Evolutionary conservation across 35 echinoderm and acorn worm species (phyloP).

Genomic region (Amphiura filiformis): DNA sequence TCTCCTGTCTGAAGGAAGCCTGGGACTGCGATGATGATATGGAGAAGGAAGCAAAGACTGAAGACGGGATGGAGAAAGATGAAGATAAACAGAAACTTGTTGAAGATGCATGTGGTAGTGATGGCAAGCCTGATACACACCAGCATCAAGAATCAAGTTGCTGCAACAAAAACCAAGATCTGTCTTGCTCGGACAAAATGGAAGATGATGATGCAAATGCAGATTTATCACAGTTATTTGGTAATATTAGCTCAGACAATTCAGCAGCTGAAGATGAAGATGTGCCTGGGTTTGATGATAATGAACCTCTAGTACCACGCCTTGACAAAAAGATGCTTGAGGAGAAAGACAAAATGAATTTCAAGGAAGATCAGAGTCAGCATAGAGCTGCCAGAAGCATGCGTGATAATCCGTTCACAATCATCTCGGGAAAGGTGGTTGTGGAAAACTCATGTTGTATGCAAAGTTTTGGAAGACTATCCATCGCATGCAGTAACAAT

Average conservation of each 20-base stretch:
- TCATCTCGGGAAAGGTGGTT: slow-evolving; percentile 71
- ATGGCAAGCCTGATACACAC: background rate
- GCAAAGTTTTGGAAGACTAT: slow-evolving; percentile 6
- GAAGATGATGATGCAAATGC: no score
- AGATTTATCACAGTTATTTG: no score
- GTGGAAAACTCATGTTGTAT: slow-evolving; percentile 72
- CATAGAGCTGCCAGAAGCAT: slow-evolving; percentile 29
- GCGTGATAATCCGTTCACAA: slow-evolving; percentile 31
- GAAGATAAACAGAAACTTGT: background rate
- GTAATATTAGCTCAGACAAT: no score
- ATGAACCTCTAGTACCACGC: no score
- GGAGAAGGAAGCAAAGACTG: background rate
- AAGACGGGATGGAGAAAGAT: background rate
- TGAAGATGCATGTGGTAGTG: background rate
- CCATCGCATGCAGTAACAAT: slow-evolving; percentile 27
- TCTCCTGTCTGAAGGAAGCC: background rate
- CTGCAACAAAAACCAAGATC: no score
- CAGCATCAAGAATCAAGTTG: no score
- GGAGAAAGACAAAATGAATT: no score
- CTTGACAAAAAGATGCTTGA: no score
- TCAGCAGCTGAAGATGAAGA: no score
- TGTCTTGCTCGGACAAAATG: no score
- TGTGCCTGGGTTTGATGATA: no score
- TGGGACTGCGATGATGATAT: background rate
- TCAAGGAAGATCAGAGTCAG: slow-evolving; percentile 37